A percentile compares a stretch with the other conserved stretches of the same genome.
These are phyloP conservation scores for Chloebia gouldiae DNA, from an alignment of 2,113 vertebrate species.

Conservation along the genomic window DNA sequence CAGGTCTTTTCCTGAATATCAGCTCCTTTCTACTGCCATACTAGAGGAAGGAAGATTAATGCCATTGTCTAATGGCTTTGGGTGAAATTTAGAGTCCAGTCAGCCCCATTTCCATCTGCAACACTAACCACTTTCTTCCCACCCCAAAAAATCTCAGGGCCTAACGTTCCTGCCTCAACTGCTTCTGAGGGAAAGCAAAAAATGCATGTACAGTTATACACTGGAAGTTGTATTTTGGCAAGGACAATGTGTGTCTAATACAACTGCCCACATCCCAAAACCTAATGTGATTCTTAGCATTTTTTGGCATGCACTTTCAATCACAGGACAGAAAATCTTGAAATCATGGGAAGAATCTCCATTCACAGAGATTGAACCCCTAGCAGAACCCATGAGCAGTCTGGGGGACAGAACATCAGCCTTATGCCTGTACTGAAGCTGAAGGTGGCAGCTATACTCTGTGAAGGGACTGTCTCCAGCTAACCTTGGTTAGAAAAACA, in stretches of 20 bases:
- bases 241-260: background rate
- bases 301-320: background rate
- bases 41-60: background rate
- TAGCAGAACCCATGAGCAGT: background rate
- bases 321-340: background rate
- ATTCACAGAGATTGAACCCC: background rate
- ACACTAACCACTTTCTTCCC: background rate
- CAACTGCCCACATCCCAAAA: background rate
- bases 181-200: background rate
- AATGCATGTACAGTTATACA: background rate
- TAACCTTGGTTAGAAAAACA: background rate
- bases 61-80: background rate
- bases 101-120: background rate
- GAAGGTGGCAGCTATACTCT: background rate
- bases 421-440: background rate
- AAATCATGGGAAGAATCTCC: background rate
- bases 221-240: background rate
- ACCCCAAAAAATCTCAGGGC: rapidly evolving
- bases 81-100: background rate
- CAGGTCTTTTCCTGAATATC: background rate
- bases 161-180: background rate
- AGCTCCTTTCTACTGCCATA: background rate
- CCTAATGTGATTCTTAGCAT: background rate
- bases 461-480: background rate
- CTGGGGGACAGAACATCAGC: background rate